Evolutionary conservation across 2,888 invertebrate species (phyloP).

Genomic region (Melanchra persicariae): DNA sequence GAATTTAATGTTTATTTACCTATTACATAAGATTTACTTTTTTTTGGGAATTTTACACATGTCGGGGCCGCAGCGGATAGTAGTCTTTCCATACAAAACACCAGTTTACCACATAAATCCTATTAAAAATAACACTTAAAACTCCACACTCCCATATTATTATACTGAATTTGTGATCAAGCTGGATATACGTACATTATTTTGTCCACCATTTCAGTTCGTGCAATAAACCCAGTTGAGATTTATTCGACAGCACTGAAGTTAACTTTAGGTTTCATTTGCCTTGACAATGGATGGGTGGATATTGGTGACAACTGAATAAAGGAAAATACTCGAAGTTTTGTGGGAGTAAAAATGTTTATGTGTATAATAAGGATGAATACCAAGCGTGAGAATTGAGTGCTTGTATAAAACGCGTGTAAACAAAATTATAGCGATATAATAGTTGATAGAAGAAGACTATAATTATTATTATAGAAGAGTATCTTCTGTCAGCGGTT

Average conservation of each 20-base stretch:
- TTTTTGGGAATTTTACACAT: no score
- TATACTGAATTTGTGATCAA: slow-evolving; percentile 38
- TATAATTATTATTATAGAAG: no score
- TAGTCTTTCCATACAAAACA: not conserved
- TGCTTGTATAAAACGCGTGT: slow-evolving; percentile 3
- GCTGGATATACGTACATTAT: slow-evolving; percentile 45
- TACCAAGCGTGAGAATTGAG: not conserved
- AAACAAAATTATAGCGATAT: no score
- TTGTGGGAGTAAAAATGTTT: not conserved
- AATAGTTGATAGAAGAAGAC: no score
- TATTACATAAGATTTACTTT: no score
- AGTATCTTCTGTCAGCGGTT: no score
- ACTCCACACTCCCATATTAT: slow-evolving; percentile 45
- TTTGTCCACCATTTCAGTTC: slow-evolving; percentile 60
- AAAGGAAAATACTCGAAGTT: not conserved
- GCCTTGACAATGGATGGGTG: slow-evolving; percentile 22
- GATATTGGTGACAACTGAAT: slow-evolving; percentile 13
- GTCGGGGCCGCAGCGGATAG: no score
- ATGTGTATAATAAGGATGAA: slow-evolving; percentile 7
- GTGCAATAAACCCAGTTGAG: slow-evolving; percentile 51
- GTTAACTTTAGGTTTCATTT: slow-evolving; percentile 19
- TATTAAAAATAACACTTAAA: slow-evolving; percentile 41
- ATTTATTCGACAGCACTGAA: slow-evolving; percentile 64
- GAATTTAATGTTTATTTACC: no score
- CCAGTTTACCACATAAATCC: slow-evolving; percentile 43